Evolutionary conservation across 2,797 vertebrate species (phyloP).

Genomic region (Oreortyx pictus): DNA sequence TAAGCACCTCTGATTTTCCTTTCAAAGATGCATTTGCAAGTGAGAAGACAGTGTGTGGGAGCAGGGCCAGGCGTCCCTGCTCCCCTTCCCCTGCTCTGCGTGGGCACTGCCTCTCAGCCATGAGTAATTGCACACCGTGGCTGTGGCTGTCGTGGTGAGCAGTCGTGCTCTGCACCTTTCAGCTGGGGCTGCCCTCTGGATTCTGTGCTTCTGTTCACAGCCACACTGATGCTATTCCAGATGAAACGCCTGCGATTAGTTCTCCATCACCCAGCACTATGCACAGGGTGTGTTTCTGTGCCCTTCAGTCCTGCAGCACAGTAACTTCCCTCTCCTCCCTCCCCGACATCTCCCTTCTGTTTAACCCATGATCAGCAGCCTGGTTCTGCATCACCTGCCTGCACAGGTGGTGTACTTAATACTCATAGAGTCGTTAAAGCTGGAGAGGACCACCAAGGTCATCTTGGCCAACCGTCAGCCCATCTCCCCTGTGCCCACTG

Average conservation of each 20-base stretch:
- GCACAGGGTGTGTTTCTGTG: not conserved
- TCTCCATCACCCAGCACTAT: not conserved
- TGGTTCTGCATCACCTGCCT: accelerated
- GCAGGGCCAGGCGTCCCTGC: not conserved
- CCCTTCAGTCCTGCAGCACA: not conserved
- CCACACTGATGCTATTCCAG: accelerated
- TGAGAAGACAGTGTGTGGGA: not conserved
- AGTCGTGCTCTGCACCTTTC: not conserved
- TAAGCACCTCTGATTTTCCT: not conserved
- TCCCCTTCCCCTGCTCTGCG: not conserved
- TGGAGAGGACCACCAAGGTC: too few species aligned
- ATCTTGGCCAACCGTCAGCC: too few species aligned
- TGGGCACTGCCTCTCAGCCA: accelerated
- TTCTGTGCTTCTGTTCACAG: not conserved
- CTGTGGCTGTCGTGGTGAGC: not conserved
- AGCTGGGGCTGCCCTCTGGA: not conserved
- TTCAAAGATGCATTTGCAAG: not conserved
- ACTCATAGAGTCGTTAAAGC: too few species aligned
- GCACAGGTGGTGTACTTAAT: not conserved
- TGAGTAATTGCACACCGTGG: not conserved
- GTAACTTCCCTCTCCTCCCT: not conserved
- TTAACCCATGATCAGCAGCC: not conserved
- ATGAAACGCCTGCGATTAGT: not conserved
- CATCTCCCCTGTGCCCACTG: too few species aligned
- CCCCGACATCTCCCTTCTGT: accelerated